Percentiles rank a stretch among this genome's conserved stretches.
Evolutionary conservation across 2,888 invertebrate species (phyloP).

Genomic region (Gasteruption jaculator): DNA sequence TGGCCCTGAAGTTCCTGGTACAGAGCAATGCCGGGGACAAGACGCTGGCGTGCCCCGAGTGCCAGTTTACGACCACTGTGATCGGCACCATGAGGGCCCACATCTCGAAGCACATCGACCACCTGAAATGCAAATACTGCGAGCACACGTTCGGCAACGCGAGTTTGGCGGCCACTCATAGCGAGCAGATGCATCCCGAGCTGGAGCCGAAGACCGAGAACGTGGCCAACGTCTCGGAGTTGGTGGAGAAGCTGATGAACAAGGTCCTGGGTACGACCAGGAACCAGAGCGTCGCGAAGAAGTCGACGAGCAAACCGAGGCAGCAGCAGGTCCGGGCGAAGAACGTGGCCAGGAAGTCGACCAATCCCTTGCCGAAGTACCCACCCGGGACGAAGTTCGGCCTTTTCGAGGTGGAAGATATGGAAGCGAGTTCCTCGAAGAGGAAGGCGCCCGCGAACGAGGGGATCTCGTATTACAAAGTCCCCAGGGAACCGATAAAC

Average conservation of each 20-base stretch:
- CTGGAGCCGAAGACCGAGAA: conserved; percentile 36
- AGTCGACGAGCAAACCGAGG: conserved; percentile 49
- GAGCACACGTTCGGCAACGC: conserved; percentile 37
- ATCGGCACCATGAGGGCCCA: conserved; percentile 47
- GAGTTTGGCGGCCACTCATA: conserved; percentile 38
- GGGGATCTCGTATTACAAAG: conserved; percentile 57
- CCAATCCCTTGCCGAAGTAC: conserved; percentile 47
- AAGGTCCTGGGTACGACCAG: conserved; percentile 18
- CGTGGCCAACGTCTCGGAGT: conserved; percentile 26
- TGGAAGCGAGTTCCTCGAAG: conserved; percentile 31
- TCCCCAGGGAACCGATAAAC: conserved; percentile 47
- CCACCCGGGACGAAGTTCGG: conserved; percentile 25
- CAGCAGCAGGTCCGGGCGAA: too few relatives aligned
- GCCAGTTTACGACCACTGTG: conserved; percentile 40
- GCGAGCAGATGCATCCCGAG: conserved; percentile 37
- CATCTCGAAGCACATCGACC: conserved; percentile 48
- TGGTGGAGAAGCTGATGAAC: conserved; percentile 30
- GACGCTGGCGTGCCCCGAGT: conserved; percentile 48
- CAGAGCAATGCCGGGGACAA: conserved; percentile 26
- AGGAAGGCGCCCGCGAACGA: too few relatives aligned
- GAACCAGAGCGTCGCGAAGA: conserved; percentile 42
- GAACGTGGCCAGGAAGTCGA: conserved; percentile 54
- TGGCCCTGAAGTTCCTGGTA: conserved; percentile 35
- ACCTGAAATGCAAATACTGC: conserved; percentile 51
- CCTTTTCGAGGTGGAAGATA: conserved; percentile 21